phyloP scores from a whole-genome alignment of 2,888 invertebrate species.

The Ischnura elegans region DNA sequence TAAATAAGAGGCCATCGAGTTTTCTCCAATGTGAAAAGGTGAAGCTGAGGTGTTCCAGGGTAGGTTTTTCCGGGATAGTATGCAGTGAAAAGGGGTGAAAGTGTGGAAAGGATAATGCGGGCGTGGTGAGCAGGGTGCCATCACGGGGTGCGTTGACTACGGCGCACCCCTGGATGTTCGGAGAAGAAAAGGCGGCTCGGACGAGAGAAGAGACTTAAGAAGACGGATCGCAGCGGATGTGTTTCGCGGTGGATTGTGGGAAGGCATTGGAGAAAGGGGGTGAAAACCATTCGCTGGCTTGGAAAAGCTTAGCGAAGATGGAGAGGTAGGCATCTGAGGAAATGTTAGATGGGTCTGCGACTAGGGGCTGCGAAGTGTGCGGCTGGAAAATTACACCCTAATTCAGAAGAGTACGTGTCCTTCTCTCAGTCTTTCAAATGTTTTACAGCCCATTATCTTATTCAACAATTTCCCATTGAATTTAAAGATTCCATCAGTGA shows the following conservation, averaged over 20 bases:
- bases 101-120: background rate
- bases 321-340: too few relatives aligned
- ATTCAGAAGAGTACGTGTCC: too few relatives aligned
- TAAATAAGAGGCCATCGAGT: too few relatives aligned
- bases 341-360: background rate
- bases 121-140: too few relatives aligned
- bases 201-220: conserved; percentile 50
- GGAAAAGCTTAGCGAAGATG: background rate
- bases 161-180: background rate
- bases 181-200: conserved; percentile 16
- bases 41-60: background rate
- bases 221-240: conserved; percentile 14
- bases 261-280: background rate
- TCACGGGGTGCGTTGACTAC: too few relatives aligned
- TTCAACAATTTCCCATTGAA: too few relatives aligned
- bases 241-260: background rate
- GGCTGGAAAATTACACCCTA: background rate
- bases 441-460: too few relatives aligned
- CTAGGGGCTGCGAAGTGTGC: background rate
- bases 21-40: too few relatives aligned
- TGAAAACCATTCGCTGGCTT: background rate
- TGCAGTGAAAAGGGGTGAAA: background rate
- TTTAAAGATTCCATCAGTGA: too few relatives aligned
- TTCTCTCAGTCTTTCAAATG: too few relatives aligned
- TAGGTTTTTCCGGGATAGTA: background rate